These are phyloP conservation scores for Oncorhynchus nerka DNA, from an alignment of 2,113 vertebrate genomes.

Conservation along the genomic window DNA sequence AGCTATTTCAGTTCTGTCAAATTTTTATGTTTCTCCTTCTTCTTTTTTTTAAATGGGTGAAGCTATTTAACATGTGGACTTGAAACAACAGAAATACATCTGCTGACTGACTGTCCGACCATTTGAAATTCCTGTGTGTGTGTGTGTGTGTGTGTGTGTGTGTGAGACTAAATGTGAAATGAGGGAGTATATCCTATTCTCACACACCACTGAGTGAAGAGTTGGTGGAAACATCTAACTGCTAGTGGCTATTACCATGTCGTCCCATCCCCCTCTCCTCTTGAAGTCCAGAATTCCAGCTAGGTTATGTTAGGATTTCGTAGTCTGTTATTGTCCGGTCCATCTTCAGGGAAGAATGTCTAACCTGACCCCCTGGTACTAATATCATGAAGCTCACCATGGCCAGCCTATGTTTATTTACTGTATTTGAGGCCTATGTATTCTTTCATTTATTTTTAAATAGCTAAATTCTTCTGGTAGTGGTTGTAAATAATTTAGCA, in stretches of 20 bases:
- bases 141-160: neutral
- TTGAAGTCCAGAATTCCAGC: slow-evolving; percentile 19
- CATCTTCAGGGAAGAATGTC: slow-evolving; percentile 15
- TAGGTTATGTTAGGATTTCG: slow-evolving; percentile 33
- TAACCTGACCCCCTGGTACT: neutral
- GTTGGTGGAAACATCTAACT: neutral
- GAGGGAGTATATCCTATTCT: neutral
- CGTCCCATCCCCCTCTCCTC: neutral
- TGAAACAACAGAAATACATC: neutral
- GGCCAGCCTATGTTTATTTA: neutral
- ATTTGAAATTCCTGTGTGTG: neutral
- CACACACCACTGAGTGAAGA: too few species aligned
- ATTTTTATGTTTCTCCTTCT: too few species aligned
- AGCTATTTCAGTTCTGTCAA: too few species aligned
- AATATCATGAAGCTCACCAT: neutral
- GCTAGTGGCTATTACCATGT: neutral
- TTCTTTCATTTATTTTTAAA: too few species aligned
- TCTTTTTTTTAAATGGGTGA: too few species aligned
- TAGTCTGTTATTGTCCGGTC: slow-evolving; percentile 28
- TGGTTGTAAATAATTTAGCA: too few species aligned
- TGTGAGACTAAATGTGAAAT: slow-evolving; percentile 1
- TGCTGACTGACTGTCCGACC: neutral
- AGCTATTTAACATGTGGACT: neutral
- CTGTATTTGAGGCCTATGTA: too few species aligned
- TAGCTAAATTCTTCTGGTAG: too few species aligned